A percentile compares a stretch with the other conserved stretches of the same genome.
These are phyloP conservation scores for Carcina quercana DNA, from an alignment of 2,888 invertebrate species.

Conservation along the genomic window DNA sequence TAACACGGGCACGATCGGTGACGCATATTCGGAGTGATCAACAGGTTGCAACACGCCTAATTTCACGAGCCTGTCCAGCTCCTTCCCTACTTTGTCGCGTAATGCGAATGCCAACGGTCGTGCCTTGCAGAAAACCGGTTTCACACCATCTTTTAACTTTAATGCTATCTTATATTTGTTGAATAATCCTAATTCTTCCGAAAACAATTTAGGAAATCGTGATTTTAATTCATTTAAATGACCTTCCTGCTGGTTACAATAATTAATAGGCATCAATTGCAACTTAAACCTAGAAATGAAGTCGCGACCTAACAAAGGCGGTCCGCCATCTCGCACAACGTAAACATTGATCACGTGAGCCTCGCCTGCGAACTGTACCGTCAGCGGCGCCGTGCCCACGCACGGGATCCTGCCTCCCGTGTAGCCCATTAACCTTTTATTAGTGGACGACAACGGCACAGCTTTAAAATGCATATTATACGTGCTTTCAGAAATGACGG, in stretches of 20 bases:
- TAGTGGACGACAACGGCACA: slow-evolving; percentile 12
- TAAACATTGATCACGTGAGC: slow-evolving; percentile 12
- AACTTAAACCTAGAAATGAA: slow-evolving; percentile 16
- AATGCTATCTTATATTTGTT: slow-evolving; percentile 8
- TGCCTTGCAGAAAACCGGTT: slow-evolving; percentile 16
- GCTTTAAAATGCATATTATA: slow-evolving; percentile 14
- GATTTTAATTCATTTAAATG: neutral
- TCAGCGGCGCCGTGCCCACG: slow-evolving; percentile 9
- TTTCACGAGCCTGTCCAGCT: slow-evolving; percentile 11
- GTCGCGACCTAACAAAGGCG: slow-evolving; percentile 18
- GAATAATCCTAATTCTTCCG: neutral
- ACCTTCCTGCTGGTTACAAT: neutral
- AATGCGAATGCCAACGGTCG: slow-evolving; percentile 14
- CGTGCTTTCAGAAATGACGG: slow-evolving; percentile 11
- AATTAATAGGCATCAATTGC: neutral
- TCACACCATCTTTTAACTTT: slow-evolving; percentile 12
- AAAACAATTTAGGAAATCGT: neutral
- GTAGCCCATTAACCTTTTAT: slow-evolving; percentile 12
- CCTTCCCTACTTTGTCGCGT: slow-evolving; percentile 12
- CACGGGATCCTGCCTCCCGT: slow-evolving; percentile 13
- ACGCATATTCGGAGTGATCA: slow-evolving; percentile 13
- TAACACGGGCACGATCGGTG: slow-evolving; percentile 16
- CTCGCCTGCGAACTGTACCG: slow-evolving; percentile 8
- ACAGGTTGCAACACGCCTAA: slow-evolving; percentile 15
- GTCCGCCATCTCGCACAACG: slow-evolving; percentile 18